Evolutionary conservation across 2,888 invertebrate species (phyloP).

Genomic region (Rosalia funebris): DNA sequence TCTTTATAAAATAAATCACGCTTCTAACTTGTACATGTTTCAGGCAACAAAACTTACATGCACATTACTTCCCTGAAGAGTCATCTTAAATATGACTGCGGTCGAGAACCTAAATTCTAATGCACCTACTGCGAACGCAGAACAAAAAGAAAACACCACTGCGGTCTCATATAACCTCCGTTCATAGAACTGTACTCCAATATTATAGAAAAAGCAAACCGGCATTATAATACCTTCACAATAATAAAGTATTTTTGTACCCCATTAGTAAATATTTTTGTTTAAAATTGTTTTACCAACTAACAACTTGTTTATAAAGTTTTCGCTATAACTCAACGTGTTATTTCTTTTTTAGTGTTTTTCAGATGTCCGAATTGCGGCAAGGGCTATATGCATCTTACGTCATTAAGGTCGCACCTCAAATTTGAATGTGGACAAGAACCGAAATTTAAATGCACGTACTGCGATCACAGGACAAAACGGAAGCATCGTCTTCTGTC

Average conservation of each 20-base stretch:
- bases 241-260: too few species aligned
- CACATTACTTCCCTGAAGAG: conserved; percentile 30
- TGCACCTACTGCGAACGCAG: conserved; percentile 33
- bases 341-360: not conserved
- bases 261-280: too few species aligned
- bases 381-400: conserved; percentile 32
- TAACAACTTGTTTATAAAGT: too few species aligned
- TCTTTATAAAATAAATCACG: too few species aligned
- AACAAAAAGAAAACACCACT: conserved; percentile 37
- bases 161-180: conserved; percentile 27
- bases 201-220: too few species aligned
- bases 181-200: too few species aligned
- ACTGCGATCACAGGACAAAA: conserved; percentile 33
- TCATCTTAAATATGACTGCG: conserved; percentile 36
- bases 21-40: not conserved
- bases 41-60: conserved; percentile 30
- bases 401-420: conserved; percentile 31
- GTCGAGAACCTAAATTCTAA: conserved; percentile 33
- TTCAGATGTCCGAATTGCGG: conserved; percentile 19
- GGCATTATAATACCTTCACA: too few species aligned
- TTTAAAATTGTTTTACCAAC: too few species aligned
- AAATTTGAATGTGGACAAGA: conserved; percentile 38
- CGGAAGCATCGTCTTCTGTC: conserved; percentile 22
- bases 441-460: conserved; percentile 34
- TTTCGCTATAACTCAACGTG: too few species aligned